Evolutionary conservation across 2,888 invertebrate genomes (phyloP), one percentile per base, ranked within the genome.

Genomic region (Lysandra bellargus): DNA sequence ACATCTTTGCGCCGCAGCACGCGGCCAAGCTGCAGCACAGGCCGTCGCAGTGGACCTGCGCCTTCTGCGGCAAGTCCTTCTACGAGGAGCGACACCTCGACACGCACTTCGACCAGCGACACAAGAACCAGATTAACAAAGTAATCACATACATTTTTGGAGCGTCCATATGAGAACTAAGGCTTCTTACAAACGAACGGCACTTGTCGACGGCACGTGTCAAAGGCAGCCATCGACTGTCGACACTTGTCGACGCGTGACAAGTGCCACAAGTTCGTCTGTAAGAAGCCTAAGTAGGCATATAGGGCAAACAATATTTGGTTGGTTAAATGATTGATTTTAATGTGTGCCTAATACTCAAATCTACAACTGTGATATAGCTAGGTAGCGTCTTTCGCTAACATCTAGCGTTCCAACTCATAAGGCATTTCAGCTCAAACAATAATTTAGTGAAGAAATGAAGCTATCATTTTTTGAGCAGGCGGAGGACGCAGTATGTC

Each of bases 401-500:
- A 49, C 49, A 49, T 49, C 49, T 9, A 9, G 2, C 12, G 2
- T 49, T 49, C 49, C 2, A 49, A 12, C 9, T 44, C 44, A 49
- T 2, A 49, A 44, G 44, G 9, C 49, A 49, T 12, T 49, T n/a
- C n/a, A 60, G n/a, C 5, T 1, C 60, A n/a, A 60, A 23, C 60
- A n/a, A 61, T 23, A 61, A 9, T 23, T 7, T 61, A 7, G 61
- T n/a, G 23, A 33, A 37, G 60, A 53, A 30, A 37, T n/a, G n/a
- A 76, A 23, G n/a, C 30, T 0, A 12, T 74, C 4, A 14, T 72
- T 80, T 78, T 80, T 49, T 73, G 82, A 85, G 49, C 87, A 98
- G 98, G 98, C 97, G 80, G 98, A 98, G 92, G 98, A 98, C 91
- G 97, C 98, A 82, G 97, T 98, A 86, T 99, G 99, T 91, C 95